phyloP scores from a whole-genome alignment of 2,797 vertebrate species.

The Eleutherodactylus coqui region DNA sequence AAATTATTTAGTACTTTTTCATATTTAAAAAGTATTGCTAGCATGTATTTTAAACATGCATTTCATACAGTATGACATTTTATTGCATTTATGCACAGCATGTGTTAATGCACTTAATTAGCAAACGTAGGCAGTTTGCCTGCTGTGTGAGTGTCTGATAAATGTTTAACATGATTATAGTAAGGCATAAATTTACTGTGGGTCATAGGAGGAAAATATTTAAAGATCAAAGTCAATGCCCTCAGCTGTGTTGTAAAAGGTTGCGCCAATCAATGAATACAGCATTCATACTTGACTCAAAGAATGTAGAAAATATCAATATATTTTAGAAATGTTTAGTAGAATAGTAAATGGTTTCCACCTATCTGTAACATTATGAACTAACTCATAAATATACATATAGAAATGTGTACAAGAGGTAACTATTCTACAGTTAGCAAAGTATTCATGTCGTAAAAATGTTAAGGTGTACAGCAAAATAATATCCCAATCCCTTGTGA shows the following conservation, averaged over 20 bases:
- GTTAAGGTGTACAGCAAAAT: no score
- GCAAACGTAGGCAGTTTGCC: not conserved
- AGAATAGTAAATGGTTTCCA: not conserved
- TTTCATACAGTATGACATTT: not conserved
- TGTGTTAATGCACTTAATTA: not conserved
- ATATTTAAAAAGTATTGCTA: no score
- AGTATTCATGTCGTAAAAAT: no score
- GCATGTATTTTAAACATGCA: not conserved
- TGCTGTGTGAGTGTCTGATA: not conserved
- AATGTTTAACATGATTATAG: conserved; percentile 8
- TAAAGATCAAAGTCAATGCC: conserved; percentile 23
- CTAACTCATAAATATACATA: not conserved
- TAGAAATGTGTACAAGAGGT: no score
- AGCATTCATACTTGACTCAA: not conserved
- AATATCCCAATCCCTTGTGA: no score
- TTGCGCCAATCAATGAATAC: conserved; percentile 10
- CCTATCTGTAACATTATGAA: not conserved
- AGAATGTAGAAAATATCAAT: not conserved
- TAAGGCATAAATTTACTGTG: not conserved
- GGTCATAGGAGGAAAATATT: not conserved
- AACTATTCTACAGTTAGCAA: no score
- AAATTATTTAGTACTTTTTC: no score
- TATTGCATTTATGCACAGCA: no score
- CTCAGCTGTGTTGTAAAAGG: not conserved
- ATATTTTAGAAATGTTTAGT: conserved; percentile 5